These are phyloP conservation scores for Allophyes oxyacanthae DNA, from an alignment of 2,888 invertebrate genomes.

Conservation along the genomic window DNA sequence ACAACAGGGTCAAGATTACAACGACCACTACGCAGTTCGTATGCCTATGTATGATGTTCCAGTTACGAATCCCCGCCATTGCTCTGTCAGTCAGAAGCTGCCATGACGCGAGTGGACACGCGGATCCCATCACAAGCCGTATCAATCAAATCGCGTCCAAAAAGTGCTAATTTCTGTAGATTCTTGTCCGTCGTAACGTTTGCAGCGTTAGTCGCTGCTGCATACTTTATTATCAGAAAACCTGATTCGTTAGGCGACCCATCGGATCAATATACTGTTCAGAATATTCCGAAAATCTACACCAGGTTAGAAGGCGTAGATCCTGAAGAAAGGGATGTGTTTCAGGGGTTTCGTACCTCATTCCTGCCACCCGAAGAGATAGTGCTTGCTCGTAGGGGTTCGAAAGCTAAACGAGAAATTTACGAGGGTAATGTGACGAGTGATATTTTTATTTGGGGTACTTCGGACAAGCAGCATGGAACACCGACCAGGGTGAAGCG, in stretches of 20 bases:
- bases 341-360: slow-evolving; percentile 90
- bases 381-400: slow-evolving; percentile 73
- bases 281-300: slow-evolving; percentile 77
- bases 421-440: slow-evolving; percentile 72
- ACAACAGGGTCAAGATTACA: slow-evolving; percentile 76
- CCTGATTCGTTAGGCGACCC: slow-evolving; percentile 75
- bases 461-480: slow-evolving; percentile 53
- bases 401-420: slow-evolving; percentile 58
- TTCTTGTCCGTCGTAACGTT: slow-evolving; percentile 67
- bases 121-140: slow-evolving; percentile 66
- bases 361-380: slow-evolving; percentile 89
- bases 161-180: slow-evolving; percentile 71
- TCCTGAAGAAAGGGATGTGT: slow-evolving; percentile 89
- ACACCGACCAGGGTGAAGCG: slow-evolving; percentile 75
- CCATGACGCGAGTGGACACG: slow-evolving; percentile 83
- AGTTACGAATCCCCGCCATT: slow-evolving; percentile 71
- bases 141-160: slow-evolving; percentile 70
- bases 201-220: slow-evolving; percentile 59
- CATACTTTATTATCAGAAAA: slow-evolving; percentile 69
- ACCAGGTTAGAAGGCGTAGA: slow-evolving; percentile 78
- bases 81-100: slow-evolving; percentile 78
- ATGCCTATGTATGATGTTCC: slow-evolving; percentile 64
- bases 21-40: slow-evolving; percentile 62
- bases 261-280: slow-evolving; percentile 76
- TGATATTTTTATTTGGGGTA: slow-evolving; percentile 74